Evolutionary conservation across 1,140 invertebrate genomes (phyloP).

Genomic region (Panonychus citri): DNA sequence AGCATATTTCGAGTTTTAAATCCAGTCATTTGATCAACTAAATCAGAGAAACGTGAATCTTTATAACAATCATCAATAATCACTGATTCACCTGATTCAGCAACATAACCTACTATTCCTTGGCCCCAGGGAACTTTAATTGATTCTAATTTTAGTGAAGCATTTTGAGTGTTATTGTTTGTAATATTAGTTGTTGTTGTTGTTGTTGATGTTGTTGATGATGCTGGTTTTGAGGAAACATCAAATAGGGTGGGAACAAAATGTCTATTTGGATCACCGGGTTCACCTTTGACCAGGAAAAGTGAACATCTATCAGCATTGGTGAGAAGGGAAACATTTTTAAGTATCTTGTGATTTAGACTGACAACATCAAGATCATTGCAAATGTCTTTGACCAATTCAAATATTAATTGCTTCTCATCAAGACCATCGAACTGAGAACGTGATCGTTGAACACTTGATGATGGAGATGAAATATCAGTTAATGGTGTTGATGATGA

Average conservation of each 20-base stretch:
- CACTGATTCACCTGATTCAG: conserved; percentile 66
- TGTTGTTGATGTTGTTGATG: conserved; percentile 19
- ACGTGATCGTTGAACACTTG: conserved; percentile 35
- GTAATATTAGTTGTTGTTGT: no score
- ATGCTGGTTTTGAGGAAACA: conserved; percentile 35
- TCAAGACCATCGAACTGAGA: conserved; percentile 65
- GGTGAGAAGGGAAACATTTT: conserved; percentile 72
- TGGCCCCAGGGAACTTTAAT: conserved; percentile 55
- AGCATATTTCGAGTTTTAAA: conserved; percentile 74
- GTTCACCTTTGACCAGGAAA: conserved; percentile 38
- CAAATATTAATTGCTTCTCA: conserved; percentile 82
- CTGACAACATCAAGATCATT: conserved; percentile 80
- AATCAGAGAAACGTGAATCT: conserved; percentile 73
- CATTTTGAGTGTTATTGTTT: conserved; percentile 56
- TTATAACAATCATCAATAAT: conserved; percentile 87
- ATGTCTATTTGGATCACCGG: conserved; percentile 8
- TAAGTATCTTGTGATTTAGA: conserved; percentile 81
- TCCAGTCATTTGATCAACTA: conserved; percentile 72
- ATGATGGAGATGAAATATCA: conserved; percentile 20
- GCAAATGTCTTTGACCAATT: conserved; percentile 86
- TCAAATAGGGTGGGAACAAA: conserved; percentile 41
- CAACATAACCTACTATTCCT: conserved; percentile 80
- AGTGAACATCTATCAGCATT: conserved; percentile 77
- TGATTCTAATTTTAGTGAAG: conserved; percentile 73
- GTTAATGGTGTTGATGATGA: background rate